Base-by-base conservation (phyloP, 2,888 invertebrate species). In the Ophion obscuratus region DNA sequence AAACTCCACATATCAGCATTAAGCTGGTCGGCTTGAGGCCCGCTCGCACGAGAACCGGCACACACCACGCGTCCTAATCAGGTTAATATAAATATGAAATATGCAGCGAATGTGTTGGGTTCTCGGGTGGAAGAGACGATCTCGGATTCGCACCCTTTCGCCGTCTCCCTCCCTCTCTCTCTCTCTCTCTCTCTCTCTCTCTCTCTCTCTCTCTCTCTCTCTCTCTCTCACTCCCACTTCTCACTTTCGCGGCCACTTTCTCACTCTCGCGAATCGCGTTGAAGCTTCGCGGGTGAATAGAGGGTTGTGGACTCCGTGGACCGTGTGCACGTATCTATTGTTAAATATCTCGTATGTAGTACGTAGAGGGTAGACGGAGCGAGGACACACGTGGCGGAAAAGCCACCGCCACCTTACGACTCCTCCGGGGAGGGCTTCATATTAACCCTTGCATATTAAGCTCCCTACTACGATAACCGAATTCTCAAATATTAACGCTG, bases 51-150 rank as follows among this genome's bases (percentile, higher is more conserved):
- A 80, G 79, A 76, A 31, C n/a, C 75, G 59, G 66, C 75, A 81
- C 75, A 81, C 81, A 86, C 86, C 92, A 93, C 93, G 92, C 91
- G 92, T 93, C 93, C 93, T 94, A 94, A 94, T 94, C 92, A 94
- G 94, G 93, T 93, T 94, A 94, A 94, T 94, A 94, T 94, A 94
- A 94, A 94, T 94, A 93, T 94, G 94, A 94, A 94, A 94, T 94
- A 94, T 94, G 94, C 93, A 94, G 92, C 89, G 91, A 91, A 90
- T 89, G 92, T 92, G 86, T 79, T 91, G 88, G 90, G 88, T 89
- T 88, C 81, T 90, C 86, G 87, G 85, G 88, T 75, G 68, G 44
- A 53, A 70, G 77, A 66, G 78, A 79, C 68, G 77, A 44, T 81
- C 74, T 53, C 74, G 84, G 77, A 17, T 66, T 89, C 70, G 83